Evolutionary conservation across 2,888 invertebrate genomes (phyloP).

Genomic region (Philereme transversata): DNA sequence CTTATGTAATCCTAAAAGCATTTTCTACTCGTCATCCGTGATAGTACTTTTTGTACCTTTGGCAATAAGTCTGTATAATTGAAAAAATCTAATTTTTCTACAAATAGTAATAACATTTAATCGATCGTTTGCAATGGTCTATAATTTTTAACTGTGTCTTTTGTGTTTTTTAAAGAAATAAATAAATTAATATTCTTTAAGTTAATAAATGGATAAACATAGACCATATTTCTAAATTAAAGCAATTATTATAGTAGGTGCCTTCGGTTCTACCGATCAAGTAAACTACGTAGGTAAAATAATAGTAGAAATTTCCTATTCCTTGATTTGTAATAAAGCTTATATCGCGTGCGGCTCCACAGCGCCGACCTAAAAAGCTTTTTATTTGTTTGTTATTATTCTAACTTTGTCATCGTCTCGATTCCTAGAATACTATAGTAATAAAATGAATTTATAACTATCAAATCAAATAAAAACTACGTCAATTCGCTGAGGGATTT

Average conservation of each 20-base stretch:
- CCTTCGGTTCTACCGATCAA: background rate
- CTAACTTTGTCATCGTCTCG: conserved; percentile 21
- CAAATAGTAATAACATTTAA: too few species aligned
- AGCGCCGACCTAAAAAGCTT: conserved; percentile 72
- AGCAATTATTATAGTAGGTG: background rate
- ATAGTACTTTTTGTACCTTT: too few species aligned
- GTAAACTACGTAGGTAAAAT: conserved; percentile 12
- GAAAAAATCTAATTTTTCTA: too few species aligned
- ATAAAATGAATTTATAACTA: conserved; percentile 10
- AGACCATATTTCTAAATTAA: too few species aligned
- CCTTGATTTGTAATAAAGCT: conserved; percentile 61
- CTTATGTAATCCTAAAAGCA: too few species aligned
- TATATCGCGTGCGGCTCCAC: conserved; percentile 52
- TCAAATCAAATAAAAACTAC: conserved; percentile 8
- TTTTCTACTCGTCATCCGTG: too few species aligned
- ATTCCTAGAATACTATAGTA: conserved; percentile 23
- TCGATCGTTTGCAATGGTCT: too few species aligned
- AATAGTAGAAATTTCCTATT: conserved; percentile 64
- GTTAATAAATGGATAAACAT: too few species aligned
- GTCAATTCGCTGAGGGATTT: conserved; percentile 9
- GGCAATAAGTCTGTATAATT: too few species aligned
- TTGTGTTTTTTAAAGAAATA: too few species aligned
- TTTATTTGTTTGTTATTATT: conserved; percentile 52
- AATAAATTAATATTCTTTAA: too few species aligned
- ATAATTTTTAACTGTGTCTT: too few species aligned